Conservation (phyloP, 2,888 invertebrate species). For the Dusona sp. region DNA sequence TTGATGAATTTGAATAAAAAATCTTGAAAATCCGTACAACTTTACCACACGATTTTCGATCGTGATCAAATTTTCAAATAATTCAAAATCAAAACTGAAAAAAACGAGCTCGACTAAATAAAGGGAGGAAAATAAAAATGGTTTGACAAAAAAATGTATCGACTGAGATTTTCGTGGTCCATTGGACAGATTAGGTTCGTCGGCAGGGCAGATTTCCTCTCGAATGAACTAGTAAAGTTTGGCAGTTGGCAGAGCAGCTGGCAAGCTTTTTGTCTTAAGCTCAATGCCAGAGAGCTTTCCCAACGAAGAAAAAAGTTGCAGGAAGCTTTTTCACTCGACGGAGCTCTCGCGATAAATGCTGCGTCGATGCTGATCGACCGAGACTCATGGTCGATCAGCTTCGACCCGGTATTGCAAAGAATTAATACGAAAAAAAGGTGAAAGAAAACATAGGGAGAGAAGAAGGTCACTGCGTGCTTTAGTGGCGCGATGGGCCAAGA, state of each 20-base stretch:
- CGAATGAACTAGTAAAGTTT: background rate
- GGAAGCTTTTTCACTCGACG: conserved; percentile 20
- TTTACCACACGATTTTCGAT: too few relatives aligned
- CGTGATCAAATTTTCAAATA: background rate
- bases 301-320: conserved; percentile 11
- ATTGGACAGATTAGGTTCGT: conserved; percentile 22
- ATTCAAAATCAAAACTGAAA: background rate
- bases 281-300: conserved; percentile 27
- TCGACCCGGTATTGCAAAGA: background rate
- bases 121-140: background rate
- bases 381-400: conserved; percentile 26
- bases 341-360: conserved; percentile 47
- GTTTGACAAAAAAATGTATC: background rate
- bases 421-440: conserved; percentile 4
- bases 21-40: too few relatives aligned
- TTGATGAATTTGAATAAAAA: background rate
- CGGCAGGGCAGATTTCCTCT: conserved; percentile 55
- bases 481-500: conserved; percentile 30
- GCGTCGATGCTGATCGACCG: conserved; percentile 60
- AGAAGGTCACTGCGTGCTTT: conserved; percentile 54
- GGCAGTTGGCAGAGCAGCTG: conserved; percentile 62
- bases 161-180: background rate
- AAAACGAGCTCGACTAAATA: too few relatives aligned
- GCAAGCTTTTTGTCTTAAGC: background rate
- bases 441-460: conserved; percentile 37